Conservation (phyloP, 2,888 invertebrate species). For the Acanthococcus lagerstroemiae region DNA sequence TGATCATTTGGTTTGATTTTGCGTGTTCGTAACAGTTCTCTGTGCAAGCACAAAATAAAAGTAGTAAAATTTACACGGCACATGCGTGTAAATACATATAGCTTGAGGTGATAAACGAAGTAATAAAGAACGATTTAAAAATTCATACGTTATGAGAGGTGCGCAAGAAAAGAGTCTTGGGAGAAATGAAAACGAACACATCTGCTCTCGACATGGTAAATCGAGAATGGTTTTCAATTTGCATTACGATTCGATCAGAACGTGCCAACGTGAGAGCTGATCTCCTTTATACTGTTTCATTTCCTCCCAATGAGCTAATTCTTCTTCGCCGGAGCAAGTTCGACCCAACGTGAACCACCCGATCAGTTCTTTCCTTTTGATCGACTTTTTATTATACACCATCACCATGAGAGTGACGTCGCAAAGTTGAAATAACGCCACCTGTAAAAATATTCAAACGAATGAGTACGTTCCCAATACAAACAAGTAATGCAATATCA, state of each 20-base stretch:
- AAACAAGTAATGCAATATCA: no score
- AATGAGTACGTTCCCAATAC: background rate
- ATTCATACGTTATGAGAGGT: no score
- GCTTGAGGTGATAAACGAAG: no score
- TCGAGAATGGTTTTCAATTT: constrained; percentile 35
- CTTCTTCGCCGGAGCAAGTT: constrained; percentile 85
- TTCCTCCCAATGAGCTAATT: constrained; percentile 85
- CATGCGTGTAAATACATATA: no score
- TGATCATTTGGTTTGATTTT: no score
- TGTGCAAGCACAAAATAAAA: no score
- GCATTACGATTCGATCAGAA: constrained; percentile 62
- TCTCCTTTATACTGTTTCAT: constrained; percentile 76
- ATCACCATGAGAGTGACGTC: constrained; percentile 92
- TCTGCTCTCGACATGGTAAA: background rate
- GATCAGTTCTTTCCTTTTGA: constrained; percentile 84
- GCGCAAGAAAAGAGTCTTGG: no score
- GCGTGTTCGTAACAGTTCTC: no score
- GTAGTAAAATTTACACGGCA: no score
- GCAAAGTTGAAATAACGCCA: constrained; percentile 85
- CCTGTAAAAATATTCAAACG: constrained; percentile 47
- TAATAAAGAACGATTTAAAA: no score
- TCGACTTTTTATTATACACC: constrained; percentile 81
- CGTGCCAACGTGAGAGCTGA: constrained; percentile 89
- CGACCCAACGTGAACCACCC: constrained; percentile 92
- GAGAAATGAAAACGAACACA: background rate